phyloP scores from a whole-genome alignment of 2,113 vertebrate genomes.

The Heterocephalus glaber region DNA sequence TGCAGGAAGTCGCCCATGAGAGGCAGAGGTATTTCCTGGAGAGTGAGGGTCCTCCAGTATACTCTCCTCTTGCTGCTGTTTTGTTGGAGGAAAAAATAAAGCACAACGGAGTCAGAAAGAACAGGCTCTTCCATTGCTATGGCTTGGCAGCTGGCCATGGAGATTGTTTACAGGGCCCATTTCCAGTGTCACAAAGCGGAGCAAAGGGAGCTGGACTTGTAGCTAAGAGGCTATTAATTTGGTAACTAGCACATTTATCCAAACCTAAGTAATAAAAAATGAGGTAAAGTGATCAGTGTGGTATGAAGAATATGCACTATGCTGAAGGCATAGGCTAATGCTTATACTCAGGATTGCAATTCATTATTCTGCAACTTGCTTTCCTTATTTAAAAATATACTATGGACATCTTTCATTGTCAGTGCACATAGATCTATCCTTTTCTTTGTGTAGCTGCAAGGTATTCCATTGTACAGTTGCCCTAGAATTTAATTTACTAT shows the following conservation, averaged over 20 bases:
- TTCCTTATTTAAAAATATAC: neutral
- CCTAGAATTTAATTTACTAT: neutral
- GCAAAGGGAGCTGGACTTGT: neutral
- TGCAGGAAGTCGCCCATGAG: neutral
- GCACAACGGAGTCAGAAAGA: neutral
- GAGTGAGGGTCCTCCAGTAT: accelerated
- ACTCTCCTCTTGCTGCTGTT: neutral
- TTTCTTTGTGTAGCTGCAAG: neutral
- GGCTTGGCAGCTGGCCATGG: neutral
- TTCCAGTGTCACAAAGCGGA: neutral
- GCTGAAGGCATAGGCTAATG: neutral
- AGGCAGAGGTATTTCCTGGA: neutral
- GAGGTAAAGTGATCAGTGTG: neutral
- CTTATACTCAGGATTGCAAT: neutral
- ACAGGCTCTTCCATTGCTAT: neutral
- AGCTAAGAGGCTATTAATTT: neutral
- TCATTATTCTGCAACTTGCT: neutral
- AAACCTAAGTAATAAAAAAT: constrained; percentile 1
- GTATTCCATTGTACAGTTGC: neutral
- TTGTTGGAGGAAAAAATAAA: neutral
- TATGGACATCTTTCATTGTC: neutral
- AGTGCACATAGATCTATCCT: too few relatives aligned
- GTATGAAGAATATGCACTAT: neutral
- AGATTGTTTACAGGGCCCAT: neutral
- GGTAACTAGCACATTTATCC: neutral